Conservation (phyloP, 2,113 vertebrate genomes). For the Larimichthys crocea region DNA sequence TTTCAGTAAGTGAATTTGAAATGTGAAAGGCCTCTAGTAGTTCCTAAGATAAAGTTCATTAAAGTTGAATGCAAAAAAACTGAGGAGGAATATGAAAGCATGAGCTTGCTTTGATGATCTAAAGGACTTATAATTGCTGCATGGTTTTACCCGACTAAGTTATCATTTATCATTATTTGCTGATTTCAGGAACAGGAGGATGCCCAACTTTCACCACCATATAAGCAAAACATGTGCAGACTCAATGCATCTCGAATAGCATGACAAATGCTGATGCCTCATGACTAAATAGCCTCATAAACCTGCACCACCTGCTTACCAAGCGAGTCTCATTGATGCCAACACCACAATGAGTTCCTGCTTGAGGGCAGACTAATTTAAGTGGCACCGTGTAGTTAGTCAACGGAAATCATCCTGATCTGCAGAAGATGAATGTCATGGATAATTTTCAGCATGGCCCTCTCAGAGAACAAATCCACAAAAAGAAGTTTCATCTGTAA, state of each 20-base stretch:
- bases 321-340: conserved; percentile 16
- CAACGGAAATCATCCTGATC: conserved; percentile 18
- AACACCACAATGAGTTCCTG: conserved; percentile 24
- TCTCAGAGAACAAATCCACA: conserved; percentile 4
- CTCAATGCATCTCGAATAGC: conserved; percentile 41
- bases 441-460: background rate
- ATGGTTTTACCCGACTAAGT: background rate
- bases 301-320: conserved; percentile 66
- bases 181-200: conserved; percentile 18
- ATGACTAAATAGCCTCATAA: conserved; percentile 51
- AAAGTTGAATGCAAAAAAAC: background rate
- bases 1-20: background rate
- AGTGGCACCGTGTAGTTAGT: conserved; percentile 10
- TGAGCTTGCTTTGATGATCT: conserved; percentile 3
- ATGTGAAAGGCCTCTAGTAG: background rate
- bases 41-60: background rate
- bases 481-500: background rate
- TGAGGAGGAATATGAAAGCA: background rate
- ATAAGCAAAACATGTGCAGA: conserved; percentile 20
- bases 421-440: background rate
- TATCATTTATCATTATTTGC: conserved; percentile 1
- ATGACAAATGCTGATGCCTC: conserved; percentile 63
- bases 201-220: conserved; percentile 17
- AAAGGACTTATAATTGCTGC: conserved; percentile 9
- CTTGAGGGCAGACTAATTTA: conserved; percentile 30